phyloP scores from a whole-genome alignment of 1,140 invertebrate species.

The Cotesia chilonis region DNA sequence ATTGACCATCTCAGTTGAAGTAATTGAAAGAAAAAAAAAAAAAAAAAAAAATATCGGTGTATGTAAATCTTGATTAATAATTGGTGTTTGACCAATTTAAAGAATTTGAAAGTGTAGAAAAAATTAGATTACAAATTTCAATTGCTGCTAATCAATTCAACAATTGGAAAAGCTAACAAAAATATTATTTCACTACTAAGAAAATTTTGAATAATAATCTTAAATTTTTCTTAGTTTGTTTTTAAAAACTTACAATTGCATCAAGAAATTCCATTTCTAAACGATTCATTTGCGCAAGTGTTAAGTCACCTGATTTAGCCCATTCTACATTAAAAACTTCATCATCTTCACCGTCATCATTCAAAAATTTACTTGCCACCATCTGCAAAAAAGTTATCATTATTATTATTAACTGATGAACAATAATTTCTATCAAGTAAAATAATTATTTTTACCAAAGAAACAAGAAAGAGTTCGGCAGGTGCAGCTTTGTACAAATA shows the following conservation, averaged over 20 bases:
- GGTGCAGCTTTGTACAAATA: conserved; percentile 84
- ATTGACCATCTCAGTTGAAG: too few species aligned
- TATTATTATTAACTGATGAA: conserved; percentile 3
- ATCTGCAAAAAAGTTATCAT: conserved; percentile 71
- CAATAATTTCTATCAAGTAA: conserved; percentile 33
- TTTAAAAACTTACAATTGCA: conserved; percentile 80
- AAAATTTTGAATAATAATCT: too few species aligned
- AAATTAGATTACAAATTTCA: too few species aligned
- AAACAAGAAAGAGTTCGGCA: conserved; percentile 90
- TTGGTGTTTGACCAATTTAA: too few species aligned
- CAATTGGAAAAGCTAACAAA: not conserved
- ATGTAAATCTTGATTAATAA: too few species aligned
- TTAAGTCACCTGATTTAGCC: conserved; percentile 82
- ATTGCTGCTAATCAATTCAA: too few species aligned
- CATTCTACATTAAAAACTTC: conserved; percentile 90
- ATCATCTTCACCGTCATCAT: conserved; percentile 90
- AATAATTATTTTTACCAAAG: conserved; percentile 74
- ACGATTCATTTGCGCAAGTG: conserved; percentile 78
- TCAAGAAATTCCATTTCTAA: conserved; percentile 88
- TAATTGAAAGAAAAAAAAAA: too few species aligned
- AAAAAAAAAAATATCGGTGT: too few species aligned
- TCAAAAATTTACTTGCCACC: conserved; percentile 93
- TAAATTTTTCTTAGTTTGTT: too few species aligned
- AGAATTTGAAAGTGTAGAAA: too few species aligned
- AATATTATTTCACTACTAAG: too few species aligned